A percentile compares a stretch with the other conserved stretches of the same genome.
Evolutionary conservation across 37 sponge, comb jelly and placozoan genomes (phyloP).

Genomic region (Bolinopsis microptera): DNA sequence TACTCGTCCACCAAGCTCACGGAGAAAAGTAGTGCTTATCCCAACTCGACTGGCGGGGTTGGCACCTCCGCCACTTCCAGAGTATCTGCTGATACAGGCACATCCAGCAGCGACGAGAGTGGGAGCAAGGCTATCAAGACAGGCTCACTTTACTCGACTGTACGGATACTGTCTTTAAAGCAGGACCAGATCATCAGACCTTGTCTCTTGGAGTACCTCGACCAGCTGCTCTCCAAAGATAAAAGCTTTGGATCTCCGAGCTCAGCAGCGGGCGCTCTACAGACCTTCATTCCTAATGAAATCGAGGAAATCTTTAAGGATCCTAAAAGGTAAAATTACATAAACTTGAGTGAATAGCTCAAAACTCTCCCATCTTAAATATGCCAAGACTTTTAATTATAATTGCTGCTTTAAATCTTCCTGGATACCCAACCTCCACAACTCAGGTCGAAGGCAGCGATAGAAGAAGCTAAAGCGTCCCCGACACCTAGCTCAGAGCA

Average conservation of each 20-base stretch:
- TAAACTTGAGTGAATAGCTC: too few species aligned
- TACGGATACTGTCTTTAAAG: conserved; percentile 70
- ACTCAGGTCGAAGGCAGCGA: background rate
- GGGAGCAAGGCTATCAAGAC: background rate
- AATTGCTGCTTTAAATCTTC: too few species aligned
- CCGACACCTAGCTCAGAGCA: conserved; percentile 51
- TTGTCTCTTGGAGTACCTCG: conserved; percentile 81
- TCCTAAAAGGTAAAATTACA: conserved; percentile 15
- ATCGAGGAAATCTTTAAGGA: conserved; percentile 54
- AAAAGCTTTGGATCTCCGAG: background rate
- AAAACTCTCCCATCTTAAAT: too few species aligned
- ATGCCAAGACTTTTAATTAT: too few species aligned
- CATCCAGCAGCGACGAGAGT: background rate
- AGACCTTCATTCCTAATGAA: conserved; percentile 54
- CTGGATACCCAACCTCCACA: background rate
- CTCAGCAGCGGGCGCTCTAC: background rate
- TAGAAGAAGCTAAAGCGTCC: conserved; percentile 30
- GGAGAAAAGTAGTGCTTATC: background rate
- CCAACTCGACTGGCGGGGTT: background rate
- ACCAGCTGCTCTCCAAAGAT: conserved; percentile 72
- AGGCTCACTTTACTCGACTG: conserved; percentile 48
- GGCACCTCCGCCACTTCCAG: conserved; percentile 20
- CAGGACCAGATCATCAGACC: conserved; percentile 73
- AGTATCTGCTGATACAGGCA: conserved; percentile 22
- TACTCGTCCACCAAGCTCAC: conserved; percentile 27